phyloP scores from a whole-genome alignment of 2,888 invertebrate species.

The Folsomia manolachei region DNA sequence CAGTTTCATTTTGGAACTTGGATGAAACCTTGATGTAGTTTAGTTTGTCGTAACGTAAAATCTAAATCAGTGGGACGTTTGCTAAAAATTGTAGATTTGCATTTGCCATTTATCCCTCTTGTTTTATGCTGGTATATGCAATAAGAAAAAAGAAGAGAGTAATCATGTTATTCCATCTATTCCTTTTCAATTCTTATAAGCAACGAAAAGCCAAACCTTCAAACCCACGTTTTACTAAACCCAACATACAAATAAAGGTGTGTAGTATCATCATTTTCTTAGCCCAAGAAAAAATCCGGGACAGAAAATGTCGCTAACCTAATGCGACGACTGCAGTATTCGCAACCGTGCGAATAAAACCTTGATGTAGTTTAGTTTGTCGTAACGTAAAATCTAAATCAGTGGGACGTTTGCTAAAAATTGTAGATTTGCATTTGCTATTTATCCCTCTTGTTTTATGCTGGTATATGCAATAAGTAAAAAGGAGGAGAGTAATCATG shows the following conservation, averaged over 20 bases:
- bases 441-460: neutral
- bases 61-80: neutral
- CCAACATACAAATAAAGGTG: neutral
- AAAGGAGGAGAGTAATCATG: neutral
- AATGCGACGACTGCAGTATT: too few relatives aligned
- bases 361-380: too few relatives aligned
- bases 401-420: neutral
- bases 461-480: too few relatives aligned
- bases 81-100: slow-evolving; percentile 1
- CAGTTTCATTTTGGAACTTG: neutral
- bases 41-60: too few relatives aligned
- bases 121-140: too few relatives aligned
- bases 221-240: neutral
- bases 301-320: too few relatives aligned
- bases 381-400: too few relatives aligned
- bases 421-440: neutral
- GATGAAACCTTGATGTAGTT: neutral
- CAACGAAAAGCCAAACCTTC: neutral
- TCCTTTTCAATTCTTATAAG: neutral
- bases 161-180: slow-evolving; percentile 6
- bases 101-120: slow-evolving; percentile 1
- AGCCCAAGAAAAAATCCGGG: neutral
- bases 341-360: too few relatives aligned
- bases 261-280: too few relatives aligned
- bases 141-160: neutral